Evolutionary conservation across 2,113 vertebrate species (phyloP).

Genomic region (Ctenodactylus gundi): DNA sequence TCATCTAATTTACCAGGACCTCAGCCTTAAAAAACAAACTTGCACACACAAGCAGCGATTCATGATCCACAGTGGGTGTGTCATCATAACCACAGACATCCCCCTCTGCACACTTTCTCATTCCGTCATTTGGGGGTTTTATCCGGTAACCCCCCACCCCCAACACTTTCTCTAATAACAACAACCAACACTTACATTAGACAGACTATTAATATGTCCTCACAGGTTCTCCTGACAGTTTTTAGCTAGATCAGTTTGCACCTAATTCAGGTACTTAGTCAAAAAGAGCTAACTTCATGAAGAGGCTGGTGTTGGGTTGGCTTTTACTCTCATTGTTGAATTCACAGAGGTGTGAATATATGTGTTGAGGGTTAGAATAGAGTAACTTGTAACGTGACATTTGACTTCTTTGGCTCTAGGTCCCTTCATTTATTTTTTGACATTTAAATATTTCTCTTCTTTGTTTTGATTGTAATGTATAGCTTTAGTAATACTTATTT

Average conservation of each 20-base stretch:
- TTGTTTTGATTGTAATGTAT: conserved; percentile 40
- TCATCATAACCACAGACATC: conserved; percentile 63
- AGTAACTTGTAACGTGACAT: neutral
- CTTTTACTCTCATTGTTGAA: neutral
- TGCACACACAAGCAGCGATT: neutral
- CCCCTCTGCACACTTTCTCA: neutral
- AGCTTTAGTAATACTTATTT: neutral
- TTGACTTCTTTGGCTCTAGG: neutral
- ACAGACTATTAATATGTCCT: conserved; percentile 69
- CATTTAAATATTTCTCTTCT: neutral
- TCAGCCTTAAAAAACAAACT: neutral
- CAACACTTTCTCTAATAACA: conserved; percentile 43
- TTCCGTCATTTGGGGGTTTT: conserved; percentile 58
- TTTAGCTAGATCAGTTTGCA: conserved; percentile 46
- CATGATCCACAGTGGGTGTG: neutral
- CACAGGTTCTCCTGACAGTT: conserved; percentile 45
- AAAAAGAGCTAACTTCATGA: neutral
- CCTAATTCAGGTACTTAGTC: conserved; percentile 46
- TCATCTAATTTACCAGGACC: neutral
- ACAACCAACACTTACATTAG: conserved; percentile 72
- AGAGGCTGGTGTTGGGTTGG: neutral
- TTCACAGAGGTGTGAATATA: neutral
- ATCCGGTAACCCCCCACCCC: conserved; percentile 36
- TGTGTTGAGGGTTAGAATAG: neutral
- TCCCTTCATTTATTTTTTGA: conserved; percentile 26